Base-by-base conservation (phyloP, 2,888 invertebrate species). In the Tubulanus polymorphus region DNA sequence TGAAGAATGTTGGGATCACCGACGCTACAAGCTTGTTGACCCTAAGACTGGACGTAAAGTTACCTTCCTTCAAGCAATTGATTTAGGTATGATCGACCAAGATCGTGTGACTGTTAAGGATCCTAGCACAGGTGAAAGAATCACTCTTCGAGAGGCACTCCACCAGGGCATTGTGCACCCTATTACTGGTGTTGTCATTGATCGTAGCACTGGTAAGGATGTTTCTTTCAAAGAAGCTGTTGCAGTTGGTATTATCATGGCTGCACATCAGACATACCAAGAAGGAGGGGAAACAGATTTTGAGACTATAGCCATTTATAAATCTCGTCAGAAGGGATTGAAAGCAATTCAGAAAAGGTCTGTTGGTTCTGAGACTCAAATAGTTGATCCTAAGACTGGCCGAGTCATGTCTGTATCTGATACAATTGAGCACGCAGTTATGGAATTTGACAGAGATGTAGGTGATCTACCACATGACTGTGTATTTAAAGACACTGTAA, bases 101-200 rank as follows among this genome's bases (percentile, higher is more conserved):
- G 90, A 37, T 70, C 90, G 0, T 90, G 89, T 78, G 93, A 93
- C 52, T 86, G 86, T 91, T 70, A 84, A 84, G 48, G 89, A 90
- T 68, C 79, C 81, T 61, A 83, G 88, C 85, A 81, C 82, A 35
- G 79, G 81, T n/a, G 75, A 74, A 61, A 87, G 88, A 75, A 83
- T 94, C 48, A 90, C 93, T 20, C 83, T 96, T 62, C 80, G 94
- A 62, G 92, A 95, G 83, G 93, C 93, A 27, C 94, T 96, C 71
- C 91, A 93, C 76, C 86, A 88, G 71, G 92, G 93, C 74, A 84
- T 94, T 50, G 88, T 87, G 79, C 92, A 93, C 72, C 91, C 93
- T 1, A 90, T 91, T 75, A 87, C 88, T 76, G 72, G 89, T 85
- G 73, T 85, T 0, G 72, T 75, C 6, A 64, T 70, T 10, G 72